Evolutionary conservation across 1,140 invertebrate species (phyloP), one percentile per base, ranked within the genome.

Genomic region (Lineus longissimus): DNA sequence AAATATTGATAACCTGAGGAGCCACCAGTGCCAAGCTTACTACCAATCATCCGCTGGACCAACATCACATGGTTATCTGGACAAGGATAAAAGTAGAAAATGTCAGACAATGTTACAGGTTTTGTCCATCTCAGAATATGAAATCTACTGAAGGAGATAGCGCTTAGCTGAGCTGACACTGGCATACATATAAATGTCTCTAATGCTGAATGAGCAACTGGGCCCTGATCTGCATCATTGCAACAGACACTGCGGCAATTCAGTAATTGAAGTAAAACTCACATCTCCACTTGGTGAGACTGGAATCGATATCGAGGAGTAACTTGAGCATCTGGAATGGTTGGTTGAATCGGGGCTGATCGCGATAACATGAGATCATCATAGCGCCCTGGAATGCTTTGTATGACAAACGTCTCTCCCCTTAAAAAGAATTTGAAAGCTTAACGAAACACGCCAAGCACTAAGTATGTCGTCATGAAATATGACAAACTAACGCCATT

Each of bases 271-370:
- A 43, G 25, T 51, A 9, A 4, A 19, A 86, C 90, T 90, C 87
- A 98, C 96, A 98, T 84, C 97, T 87, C 97, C 97, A 99, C 83
- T 98, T 98, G n/a, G 95, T 98, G 67, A 99, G 93, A 55, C 97
- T 84, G 1, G 94, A 94, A 84, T 99, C 97, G 33, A 99, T 96
- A 77, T 99, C 95, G 92, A 97, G 97, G 1, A 99, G 86, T 2
- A 94, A 84, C 0, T 89, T 92, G 0, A 99, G 84, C 56, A 99
- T 86, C 80, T 97, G 95, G 85, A 96, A 94, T 0, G 96, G 95
- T 77, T 97, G 94, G 70, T 93, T 95, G 82, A 98, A 99, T 25
- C 95, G 85, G 0, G 95, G 93, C 81, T 98, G 93, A 72, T 98
- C 94, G 17, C 95, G 84, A 80, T 99, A 98, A 69, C 97, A 89